Base-by-base conservation (phyloP, 2,113 vertebrate species). In the Dasypus novemcinctus region DNA sequence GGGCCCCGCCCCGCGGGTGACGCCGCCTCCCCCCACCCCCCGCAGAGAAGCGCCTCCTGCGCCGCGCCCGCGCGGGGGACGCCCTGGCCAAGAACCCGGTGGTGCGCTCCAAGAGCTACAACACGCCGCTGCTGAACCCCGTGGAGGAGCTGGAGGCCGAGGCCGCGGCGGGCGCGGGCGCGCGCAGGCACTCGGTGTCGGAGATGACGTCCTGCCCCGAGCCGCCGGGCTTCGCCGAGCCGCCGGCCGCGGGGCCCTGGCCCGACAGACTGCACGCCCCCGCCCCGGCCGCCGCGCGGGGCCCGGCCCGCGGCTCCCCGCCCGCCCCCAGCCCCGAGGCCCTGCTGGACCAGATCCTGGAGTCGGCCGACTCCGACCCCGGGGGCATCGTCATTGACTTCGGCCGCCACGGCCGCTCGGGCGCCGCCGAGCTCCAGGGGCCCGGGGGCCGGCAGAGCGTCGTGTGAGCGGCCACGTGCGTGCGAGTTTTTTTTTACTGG, bases 381-480 rank as follows among this genome's bases (percentile, higher is more conserved):
- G 99, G 99, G 72, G 99, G 99, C 10, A 99, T 99, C 97, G 99
- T 99, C 98, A 99, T 99, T 87, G 98, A 99, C 98, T 99, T 99
- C 94, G 97, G 98, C 31, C 97, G 96, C 10, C 98, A 98, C 23
- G 90, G 97, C 0, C 96, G 96, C 88, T 98, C 99, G 0, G 98
- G 95, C 46, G 92, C 97, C 0, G 97, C 98, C 0, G 96, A 91
- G 0, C 98, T 98, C 79, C 98, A 98, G 43, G 97, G 97, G 74
- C 96, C 98, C 0, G 98, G 98, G 57, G 98, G 96, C 87, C 98
- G 98, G 93, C 99, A 99, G 97, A 99, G 99, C 61, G 93, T 41
- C 11, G 5, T 25, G 7, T 23, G 57, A 21, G 52, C 11, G 81
- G 84, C 71, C 52, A 23, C 10, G 52, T 46, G 43, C 33, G 63